Conservation (phyloP, 2,113 vertebrate genomes). For the Antigone vipio region DNA sequence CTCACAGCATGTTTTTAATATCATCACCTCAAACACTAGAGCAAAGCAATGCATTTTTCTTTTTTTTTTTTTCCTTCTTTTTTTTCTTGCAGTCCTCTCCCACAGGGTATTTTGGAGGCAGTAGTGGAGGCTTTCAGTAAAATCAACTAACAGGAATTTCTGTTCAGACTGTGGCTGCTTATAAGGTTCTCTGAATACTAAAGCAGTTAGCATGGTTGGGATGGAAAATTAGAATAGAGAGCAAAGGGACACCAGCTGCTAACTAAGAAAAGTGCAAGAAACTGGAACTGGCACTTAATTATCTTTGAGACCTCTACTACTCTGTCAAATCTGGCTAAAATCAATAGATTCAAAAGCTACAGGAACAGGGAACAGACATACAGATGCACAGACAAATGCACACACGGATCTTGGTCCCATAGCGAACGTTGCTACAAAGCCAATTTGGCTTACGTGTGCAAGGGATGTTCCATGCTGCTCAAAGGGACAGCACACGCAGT, state of each 20-base stretch:
- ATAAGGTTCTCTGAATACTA: neutral
- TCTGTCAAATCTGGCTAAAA: constrained; percentile 7
- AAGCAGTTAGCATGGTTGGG: neutral
- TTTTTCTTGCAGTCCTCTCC: neutral
- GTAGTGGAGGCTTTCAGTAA: neutral
- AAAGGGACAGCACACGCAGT: neutral
- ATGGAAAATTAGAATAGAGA: neutral
- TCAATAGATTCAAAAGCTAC: neutral
- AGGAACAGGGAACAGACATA: neutral
- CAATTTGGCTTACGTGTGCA: neutral
- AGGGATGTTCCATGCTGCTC: neutral
- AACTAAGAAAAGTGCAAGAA: constrained; percentile 7
- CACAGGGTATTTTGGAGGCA: neutral
- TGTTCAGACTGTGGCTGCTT: neutral
- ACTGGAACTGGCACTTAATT: constrained; percentile 26
- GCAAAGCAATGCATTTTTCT: neutral
- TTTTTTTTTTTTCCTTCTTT: neutral
- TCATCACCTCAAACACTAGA: neutral
- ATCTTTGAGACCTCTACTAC: constrained; percentile 2
- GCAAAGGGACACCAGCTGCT: neutral
- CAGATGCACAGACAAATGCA: neutral
- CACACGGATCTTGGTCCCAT: fast-evolving
- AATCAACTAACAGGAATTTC: neutral
- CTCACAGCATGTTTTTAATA: neutral
- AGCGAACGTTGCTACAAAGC: neutral